A percentile compares a stretch with the other conserved stretches of the same genome.
These are phyloP conservation scores for Erebia palarica DNA, from an alignment of 2,888 invertebrate species.

Conservation along the genomic window DNA sequence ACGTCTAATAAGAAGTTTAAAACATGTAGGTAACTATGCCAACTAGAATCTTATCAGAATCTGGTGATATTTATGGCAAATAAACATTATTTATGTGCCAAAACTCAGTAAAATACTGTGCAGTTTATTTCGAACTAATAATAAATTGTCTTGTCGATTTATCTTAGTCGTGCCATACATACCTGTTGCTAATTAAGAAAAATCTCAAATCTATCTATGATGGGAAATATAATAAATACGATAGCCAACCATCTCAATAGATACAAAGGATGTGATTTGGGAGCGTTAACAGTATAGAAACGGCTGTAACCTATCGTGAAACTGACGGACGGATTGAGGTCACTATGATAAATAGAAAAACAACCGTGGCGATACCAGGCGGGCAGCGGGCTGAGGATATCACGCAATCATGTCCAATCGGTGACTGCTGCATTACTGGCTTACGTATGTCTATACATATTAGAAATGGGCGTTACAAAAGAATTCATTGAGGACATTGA, in stretches of 20 bases:
- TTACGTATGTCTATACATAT: background rate
- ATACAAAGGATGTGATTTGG: background rate
- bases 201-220: no score
- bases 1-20: no score
- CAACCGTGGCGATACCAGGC: constrained; percentile 35
- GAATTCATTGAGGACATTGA: background rate
- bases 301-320: background rate
- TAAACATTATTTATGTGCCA: no score
- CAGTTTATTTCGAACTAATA: no score
- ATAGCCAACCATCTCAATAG: no score
- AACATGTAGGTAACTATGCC: background rate
- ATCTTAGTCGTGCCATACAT: no score
- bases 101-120: no score
- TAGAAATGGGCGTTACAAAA: background rate
- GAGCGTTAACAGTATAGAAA: background rate
- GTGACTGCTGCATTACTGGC: constrained; percentile 19
- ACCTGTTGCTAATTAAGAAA: no score
- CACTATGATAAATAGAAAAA: constrained; percentile 44
- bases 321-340: constrained; percentile 39
- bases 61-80: no score
- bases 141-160: no score
- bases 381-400: constrained; percentile 38
- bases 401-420: constrained; percentile 40
- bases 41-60: background rate
- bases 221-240: no score